phyloP scores from a whole-genome alignment of 2,888 invertebrate genomes.

The Acleris sparsana region DNA sequence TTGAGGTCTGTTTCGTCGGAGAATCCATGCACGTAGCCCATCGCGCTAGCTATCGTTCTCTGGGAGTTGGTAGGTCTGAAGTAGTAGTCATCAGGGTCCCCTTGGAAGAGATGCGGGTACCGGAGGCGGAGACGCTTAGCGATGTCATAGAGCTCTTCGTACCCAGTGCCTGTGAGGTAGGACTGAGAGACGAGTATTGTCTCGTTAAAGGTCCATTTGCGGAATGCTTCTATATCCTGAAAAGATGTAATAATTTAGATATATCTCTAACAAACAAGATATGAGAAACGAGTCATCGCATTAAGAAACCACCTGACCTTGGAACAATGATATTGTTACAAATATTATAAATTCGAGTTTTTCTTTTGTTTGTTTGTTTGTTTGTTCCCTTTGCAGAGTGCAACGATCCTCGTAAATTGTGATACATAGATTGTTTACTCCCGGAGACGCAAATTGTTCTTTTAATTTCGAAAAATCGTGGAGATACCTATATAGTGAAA shows the following conservation, averaged over 20 bases:
- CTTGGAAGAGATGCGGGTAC: slow-evolving; percentile 54
- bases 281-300: no score
- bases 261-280: no score
- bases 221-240: slow-evolving; percentile 83
- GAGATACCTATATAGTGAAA: no score
- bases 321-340: no score
- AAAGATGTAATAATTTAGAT: background rate
- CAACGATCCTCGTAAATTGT: no score
- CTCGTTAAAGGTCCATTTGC: slow-evolving; percentile 83
- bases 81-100: slow-evolving; percentile 57
- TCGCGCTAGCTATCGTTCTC: slow-evolving; percentile 78
- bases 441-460: no score
- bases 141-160: slow-evolving; percentile 83
- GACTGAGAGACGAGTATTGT: slow-evolving; percentile 78
- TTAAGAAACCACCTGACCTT: no score
- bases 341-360: no score
- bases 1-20: slow-evolving; percentile 34
- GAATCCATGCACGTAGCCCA: slow-evolving; percentile 77
- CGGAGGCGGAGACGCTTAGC: slow-evolving; percentile 48
- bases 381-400: no score
- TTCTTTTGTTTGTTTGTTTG: no score
- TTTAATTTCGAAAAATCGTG: no score
- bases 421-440: no score
- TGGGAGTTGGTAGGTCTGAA: slow-evolving; percentile 80
- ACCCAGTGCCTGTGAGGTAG: slow-evolving; percentile 72